phyloP scores from a whole-genome alignment of 2,888 invertebrate genomes.

The Dendrolimus houi region DNA sequence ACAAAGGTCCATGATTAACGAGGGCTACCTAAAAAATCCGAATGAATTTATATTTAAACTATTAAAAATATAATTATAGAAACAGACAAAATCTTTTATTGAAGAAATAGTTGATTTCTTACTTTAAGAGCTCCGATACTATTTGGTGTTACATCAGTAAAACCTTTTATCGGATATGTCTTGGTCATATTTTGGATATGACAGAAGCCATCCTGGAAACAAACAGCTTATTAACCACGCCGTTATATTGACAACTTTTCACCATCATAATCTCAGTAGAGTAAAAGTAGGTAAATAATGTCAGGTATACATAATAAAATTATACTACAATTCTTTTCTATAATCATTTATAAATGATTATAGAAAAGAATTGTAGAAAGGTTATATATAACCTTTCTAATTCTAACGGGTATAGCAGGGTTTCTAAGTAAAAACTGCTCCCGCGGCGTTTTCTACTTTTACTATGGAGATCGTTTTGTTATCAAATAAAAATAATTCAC shows the following conservation, averaged over 20 bases:
- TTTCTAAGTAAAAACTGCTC: no score
- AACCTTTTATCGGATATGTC: constrained; percentile 83
- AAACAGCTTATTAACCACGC: constrained; percentile 13
- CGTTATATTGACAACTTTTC: not conserved
- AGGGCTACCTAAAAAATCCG: constrained; percentile 67
- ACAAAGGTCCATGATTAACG: constrained; percentile 90
- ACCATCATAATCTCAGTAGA: no score
- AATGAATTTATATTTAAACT: not conserved
- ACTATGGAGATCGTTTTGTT: no score
- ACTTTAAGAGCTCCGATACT: constrained; percentile 82
- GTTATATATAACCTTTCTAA: no score
- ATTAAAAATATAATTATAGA: not conserved
- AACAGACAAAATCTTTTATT: not conserved
- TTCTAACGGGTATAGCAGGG: no score
- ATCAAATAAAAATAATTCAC: no score
- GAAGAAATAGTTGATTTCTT: not conserved
- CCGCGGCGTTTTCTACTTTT: no score
- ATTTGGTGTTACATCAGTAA: constrained; percentile 87
- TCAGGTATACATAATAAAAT: not conserved
- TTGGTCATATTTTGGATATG: constrained; percentile 80
- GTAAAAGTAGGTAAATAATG: no score
- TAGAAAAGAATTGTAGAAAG: no score
- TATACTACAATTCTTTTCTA: no score
- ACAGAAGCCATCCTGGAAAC: constrained; percentile 86
- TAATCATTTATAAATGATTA: no score